Evolutionary conservation across 2,113 vertebrate genomes (phyloP).

Genomic region (Corvus hawaiiensis): DNA sequence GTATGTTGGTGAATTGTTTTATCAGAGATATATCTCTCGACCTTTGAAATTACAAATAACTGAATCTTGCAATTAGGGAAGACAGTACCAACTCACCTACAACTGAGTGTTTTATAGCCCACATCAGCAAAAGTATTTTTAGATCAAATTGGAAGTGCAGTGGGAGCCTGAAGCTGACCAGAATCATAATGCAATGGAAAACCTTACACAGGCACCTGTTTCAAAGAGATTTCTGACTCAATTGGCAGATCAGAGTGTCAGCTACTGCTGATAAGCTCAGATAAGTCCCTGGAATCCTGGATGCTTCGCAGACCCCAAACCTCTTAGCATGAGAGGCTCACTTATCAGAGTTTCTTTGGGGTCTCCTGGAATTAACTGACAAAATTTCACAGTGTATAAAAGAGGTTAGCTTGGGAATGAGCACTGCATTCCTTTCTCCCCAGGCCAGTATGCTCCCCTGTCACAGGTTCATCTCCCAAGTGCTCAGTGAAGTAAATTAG

Average conservation of each 20-base stretch:
- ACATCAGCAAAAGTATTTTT: constrained; percentile 18
- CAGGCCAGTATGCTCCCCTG: neutral
- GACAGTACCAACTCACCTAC: neutral
- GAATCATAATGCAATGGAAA: constrained; percentile 29
- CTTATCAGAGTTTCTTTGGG: neutral
- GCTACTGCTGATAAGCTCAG: neutral
- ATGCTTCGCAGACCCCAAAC: neutral
- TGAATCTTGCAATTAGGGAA: neutral
- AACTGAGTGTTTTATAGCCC: neutral
- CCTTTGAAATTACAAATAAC: neutral
- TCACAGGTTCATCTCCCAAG: neutral
- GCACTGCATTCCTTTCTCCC: neutral
- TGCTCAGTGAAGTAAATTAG: constrained; percentile 44
- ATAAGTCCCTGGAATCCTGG: constrained; percentile 6
- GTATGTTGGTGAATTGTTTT: neutral
- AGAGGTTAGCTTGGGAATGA: neutral
- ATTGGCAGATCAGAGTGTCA: neutral
- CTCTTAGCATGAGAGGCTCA: neutral
- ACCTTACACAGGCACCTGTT: constrained; percentile 10
- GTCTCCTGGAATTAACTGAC: neutral
- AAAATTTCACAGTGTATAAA: neutral
- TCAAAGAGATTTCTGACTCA: neutral
- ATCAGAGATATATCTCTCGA: neutral
- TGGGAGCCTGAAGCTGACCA: neutral
- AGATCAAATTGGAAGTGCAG: neutral